Base-by-base conservation (phyloP, 1,140 invertebrate genomes). In the Lepidurus packardi region DNA sequence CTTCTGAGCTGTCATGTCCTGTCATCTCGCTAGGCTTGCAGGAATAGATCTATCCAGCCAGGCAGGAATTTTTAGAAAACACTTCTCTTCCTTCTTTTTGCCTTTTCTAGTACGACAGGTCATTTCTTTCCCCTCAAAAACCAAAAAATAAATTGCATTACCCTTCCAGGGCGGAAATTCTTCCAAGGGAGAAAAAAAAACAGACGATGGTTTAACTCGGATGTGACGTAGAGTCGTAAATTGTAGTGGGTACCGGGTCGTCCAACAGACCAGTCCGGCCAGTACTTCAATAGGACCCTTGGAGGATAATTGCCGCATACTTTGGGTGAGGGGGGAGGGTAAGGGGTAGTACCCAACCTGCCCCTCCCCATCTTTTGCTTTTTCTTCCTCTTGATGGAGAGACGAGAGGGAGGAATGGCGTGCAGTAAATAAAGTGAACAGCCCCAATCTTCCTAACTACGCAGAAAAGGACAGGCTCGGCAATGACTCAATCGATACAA, bases 11-110 rank as follows among this genome's bases (percentile, higher is more conserved):
- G 53, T 65, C 53, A 65, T 65, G 53, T 65, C 53, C 53, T 65
- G 53, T 65, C 53, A 65, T 65, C 53, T 65, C 21, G 53, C 53
- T 65, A 16, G 53, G 53, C 13, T 65, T 65, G 16, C 53, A 65
- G 53, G 53, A 65, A 65, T 65, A 65, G 53, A 65, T 65, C 53
- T 21, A 65, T 65, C 16, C 53, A 65, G 53, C 53, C 53, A 65
- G 8, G 53, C 16, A 9, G 21, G 53, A 65, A 65, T 65, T 65
- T 34, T 65, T 65, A 9, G 53, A 65, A 65, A 65, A 65, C 53
- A 9, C 53, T 65, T 21, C 53, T 21, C 21, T 16, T 16, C 8
- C 21, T 65, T 65, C 21, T 47, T 11, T 47, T 47, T 65, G 16
- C 1, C n/a, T 4, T 65, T 65, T 3, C 53, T 65, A 21, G 0